Base-by-base conservation (phyloP, 2,797 vertebrate genomes). In the Phataginus tricuspis region DNA sequence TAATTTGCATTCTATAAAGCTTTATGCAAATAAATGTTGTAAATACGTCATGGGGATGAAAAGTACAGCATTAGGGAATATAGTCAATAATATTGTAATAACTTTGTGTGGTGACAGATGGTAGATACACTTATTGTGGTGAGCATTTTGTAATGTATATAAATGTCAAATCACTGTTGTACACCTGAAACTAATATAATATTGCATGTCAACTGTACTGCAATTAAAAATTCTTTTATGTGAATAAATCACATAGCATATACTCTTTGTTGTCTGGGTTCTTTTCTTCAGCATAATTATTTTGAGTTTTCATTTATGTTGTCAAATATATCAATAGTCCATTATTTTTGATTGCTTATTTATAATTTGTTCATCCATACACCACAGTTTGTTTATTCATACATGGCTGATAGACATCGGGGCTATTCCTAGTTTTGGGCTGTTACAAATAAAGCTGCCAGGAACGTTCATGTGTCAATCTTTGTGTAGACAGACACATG, bases 361-460 rank as follows among this genome's bases (percentile, higher is more conserved):
- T 80, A 75, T 68, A 75, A 80, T 86, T 92, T 82, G 75, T 83
- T 53, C 42, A 42, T 39, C n/a, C 42, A 90, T 51, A 61, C 11
- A 57, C 71, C n/a, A 51, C 85, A 90, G 45, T 89, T 95, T 89
- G 53, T 91, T 90, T 91, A 42, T 86, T 4, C 15, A 79, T 49
- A 45, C 12, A 23, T 55, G 72, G 25, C 85, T 51, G 66, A 71
- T 72, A 90, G 72, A 79, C 79, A 93, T 90, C 79, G 77, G 69
- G 11, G 18, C 55, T 78, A 9, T 71, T 95, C 84, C 34, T 49
- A 71, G 23, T 42, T 63, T 55, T 31, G 39, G 42, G 14, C 42
- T 92, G 19, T 72, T 86, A 64, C 11, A 63, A 64, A 89, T 34
- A 85, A 90, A 93, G 25, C 49, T 90, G 27, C 79, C 64, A 57